These are phyloP conservation scores for Phyllopteryx taeniolatus DNA, from an alignment of 2,113 vertebrate species.

Conservation along the genomic window DNA sequence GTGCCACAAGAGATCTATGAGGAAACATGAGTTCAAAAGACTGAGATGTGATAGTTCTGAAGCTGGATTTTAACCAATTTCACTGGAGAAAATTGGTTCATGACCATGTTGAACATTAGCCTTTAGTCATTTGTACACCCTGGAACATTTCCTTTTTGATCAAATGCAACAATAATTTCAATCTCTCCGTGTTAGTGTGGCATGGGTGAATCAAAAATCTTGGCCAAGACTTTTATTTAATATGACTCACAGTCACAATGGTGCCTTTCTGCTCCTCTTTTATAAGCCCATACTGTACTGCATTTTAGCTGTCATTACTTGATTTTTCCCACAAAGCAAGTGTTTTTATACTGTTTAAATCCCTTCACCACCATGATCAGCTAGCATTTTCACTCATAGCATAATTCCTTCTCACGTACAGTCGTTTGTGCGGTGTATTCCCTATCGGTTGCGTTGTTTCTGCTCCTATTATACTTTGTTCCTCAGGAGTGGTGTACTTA, in stretches of 20 bases:
- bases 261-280: neutral
- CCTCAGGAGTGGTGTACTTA: constrained; percentile 12
- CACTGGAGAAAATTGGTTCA: constrained; percentile 3
- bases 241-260: neutral
- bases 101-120: constrained; percentile 8
- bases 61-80: constrained; percentile 20
- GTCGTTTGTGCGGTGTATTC: neutral
- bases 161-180: neutral
- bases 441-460: too few species aligned
- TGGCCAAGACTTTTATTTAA: constrained; percentile 2
- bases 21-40: constrained; percentile 11
- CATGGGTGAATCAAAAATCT: constrained; percentile 13
- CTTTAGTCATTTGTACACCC: constrained; percentile 7
- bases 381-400: neutral
- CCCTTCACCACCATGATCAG: neutral
- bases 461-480: constrained; percentile 7
- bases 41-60: constrained; percentile 11
- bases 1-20: neutral
- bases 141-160: constrained; percentile 24
- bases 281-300: neutral
- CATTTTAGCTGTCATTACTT: neutral
- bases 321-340: neutral
- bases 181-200: constrained; percentile 14
- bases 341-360: neutral
- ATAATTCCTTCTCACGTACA: neutral